A percentile compares a stretch with the other conserved stretches of the same genome.
Conservation (phyloP, 2,888 invertebrate species). For the Caenorhabditis uteleia region DNA sequence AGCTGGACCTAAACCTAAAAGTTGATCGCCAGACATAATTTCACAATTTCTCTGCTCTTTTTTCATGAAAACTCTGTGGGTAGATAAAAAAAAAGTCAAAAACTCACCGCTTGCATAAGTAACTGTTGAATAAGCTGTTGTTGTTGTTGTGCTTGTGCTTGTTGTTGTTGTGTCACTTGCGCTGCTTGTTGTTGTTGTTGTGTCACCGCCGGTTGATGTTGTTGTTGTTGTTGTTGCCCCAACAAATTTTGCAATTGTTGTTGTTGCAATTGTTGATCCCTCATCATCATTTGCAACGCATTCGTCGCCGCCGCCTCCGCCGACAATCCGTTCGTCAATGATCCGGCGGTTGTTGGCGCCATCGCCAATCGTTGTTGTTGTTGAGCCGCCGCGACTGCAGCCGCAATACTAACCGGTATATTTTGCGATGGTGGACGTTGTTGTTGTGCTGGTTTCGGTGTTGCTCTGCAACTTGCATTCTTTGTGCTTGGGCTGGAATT, state of each 20-base stretch:
- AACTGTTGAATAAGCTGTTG: background rate
- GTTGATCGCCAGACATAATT: no score
- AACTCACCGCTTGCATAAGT: background rate
- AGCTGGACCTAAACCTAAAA: no score
- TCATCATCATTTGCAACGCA: no score
- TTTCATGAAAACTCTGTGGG: no score
- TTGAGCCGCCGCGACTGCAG: background rate
- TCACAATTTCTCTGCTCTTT: no score
- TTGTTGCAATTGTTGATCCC: slow-evolving; percentile 22
- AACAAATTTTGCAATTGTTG: slow-evolving; percentile 3
- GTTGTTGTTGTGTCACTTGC: slow-evolving; percentile 2
- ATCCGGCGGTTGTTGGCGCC: slow-evolving; percentile 8
- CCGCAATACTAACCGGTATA: slow-evolving; percentile 1
- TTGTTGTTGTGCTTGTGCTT: slow-evolving; percentile 13
- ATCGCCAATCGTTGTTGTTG: slow-evolving; percentile 3
- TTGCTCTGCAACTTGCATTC: slow-evolving; percentile 22
- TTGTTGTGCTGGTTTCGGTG: slow-evolving; percentile 18
- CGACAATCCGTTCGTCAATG: slow-evolving; percentile 28
- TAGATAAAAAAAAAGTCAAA: no score
- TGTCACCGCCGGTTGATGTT: no score
- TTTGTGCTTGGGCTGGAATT: slow-evolving; percentile 5
- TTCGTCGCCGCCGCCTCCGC: slow-evolving; percentile 19
- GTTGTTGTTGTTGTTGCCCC: slow-evolving; percentile 19
- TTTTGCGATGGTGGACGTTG: slow-evolving; percentile 20
- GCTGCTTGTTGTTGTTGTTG: slow-evolving; percentile 16